Conservation (phyloP, 2,113 vertebrate species). For the Jacana jacana region DNA sequence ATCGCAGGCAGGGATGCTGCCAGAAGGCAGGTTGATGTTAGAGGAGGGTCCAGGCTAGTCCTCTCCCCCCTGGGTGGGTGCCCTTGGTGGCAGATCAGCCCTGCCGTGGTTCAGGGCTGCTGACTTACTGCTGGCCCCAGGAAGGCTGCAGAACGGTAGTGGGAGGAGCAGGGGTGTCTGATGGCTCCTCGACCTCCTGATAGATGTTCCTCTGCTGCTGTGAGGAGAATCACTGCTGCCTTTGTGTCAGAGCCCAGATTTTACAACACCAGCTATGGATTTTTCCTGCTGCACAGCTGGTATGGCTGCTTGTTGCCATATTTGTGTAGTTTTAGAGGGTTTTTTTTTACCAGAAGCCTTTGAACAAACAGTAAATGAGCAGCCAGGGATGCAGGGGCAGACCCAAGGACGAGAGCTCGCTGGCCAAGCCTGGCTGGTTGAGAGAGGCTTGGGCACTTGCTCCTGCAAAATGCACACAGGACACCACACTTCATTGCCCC, state of each 20-base stretch:
- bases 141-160: background rate
- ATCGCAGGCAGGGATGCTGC: background rate
- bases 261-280: background rate
- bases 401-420: rapidly evolving
- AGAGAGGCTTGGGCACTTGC: background rate
- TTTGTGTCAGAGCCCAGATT: background rate
- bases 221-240: background rate
- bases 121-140: background rate
- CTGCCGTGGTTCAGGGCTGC: background rate
- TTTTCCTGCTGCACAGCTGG: background rate
- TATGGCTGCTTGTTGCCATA: background rate
- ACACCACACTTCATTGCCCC: rapidly evolving
- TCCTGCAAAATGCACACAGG: background rate
- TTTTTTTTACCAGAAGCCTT: background rate
- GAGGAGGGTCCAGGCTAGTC: background rate
- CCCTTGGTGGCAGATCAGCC: rapidly evolving
- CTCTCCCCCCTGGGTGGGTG: background rate
- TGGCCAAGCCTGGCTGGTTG: background rate
- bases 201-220: background rate
- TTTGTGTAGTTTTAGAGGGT: background rate
- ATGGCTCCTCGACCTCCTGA: background rate
- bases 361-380: background rate
- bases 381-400: background rate
- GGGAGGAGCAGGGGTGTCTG: background rate
- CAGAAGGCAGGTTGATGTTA: background rate